Evolutionary conservation across 2,113 vertebrate genomes (phyloP), one percentile per base, ranked within the genome.

Genomic region (Tyto alba): DNA sequence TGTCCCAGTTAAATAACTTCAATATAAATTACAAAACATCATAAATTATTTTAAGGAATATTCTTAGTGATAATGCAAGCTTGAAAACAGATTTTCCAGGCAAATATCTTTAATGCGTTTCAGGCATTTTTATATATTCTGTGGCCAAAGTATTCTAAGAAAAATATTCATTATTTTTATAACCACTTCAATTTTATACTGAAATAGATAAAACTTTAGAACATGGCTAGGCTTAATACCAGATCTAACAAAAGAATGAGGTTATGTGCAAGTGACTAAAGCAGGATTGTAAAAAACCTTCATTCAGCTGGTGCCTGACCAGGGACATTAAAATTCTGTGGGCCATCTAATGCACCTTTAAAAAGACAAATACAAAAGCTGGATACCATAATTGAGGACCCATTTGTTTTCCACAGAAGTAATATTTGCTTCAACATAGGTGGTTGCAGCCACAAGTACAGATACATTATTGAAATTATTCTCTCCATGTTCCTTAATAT

Each of bases 251-350:
- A 73, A 66, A 34, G 14, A 79, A 45, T 32, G 14, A 84, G 29
- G 25, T 73, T 17, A 43, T 41, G 13, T 53, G 45, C 66, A 57
- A 15, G 12, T 29, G 15, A 57, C 36, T 71, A 27, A 26, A 67
- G 11, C 4, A 47, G 6, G 7, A 23, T 13, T 53, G 20, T n/a
- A 47, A 52, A 55, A 59, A 22, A 20, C 6, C 1, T 1, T 1
- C 25, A 52, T 59, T 45, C 59, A 47, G 13, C 16, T n/a, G 13
- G 23, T 47, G 21, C 34, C 20, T 40, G 45, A 53, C 50, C 19
- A 59, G 27, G 43, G 23, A 38, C 1, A 1, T 66, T 53, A 79
- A 85, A 40, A 79, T 59, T 85, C 34, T 43, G 16, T 16, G 25
- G 22, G 16, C 27, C 27, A 20, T 34, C 10, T 59, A 52, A 72